Evolutionary conservation across 2,113 vertebrate species (phyloP), one percentile per base, ranked within the genome.

Genomic region (Oreochromis niloticus): DNA sequence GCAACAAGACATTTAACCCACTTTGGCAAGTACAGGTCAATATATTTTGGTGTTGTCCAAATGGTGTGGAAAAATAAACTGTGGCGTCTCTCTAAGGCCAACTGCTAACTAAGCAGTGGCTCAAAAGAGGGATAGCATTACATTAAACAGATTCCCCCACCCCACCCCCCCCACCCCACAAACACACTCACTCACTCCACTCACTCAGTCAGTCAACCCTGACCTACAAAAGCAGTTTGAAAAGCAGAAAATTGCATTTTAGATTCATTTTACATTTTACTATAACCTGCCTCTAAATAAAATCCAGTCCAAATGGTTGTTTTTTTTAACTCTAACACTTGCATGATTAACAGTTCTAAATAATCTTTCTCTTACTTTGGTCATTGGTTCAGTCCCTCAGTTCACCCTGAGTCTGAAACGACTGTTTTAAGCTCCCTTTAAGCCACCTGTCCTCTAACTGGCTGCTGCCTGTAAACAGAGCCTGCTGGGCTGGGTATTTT

Each of bases 391-490:
- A 73, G 39, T 27, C 68, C 24, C 13, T 46, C 22, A 16, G 39
- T 71, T 43, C 39, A 27, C 39, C n/a, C 5, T 0, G n/a, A 46
- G 68, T 27, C 22, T 46, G 68, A 46, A 46, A 46, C 2, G 1
- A 73, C 39, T 4, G n/a, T 43, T 71, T 71, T 71, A 66, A 66
- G 6, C 61, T 73, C 66, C 39, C 39, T 71, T 71, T 71, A 73
- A 73, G 68, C 68, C 68, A 27, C 41, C 68, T 46, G 68, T 46
- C 68, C 46, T 46, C 68, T 73, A 43, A 73, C 22, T 73, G 68
- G 68, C 68, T 46, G 68, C 39, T 27, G 22, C 68, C 22, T 46
- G 22, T 73, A 73, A 73, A 46, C 68, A 1, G 22, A 73, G 68
- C 39, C 68, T 46, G 22, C 22, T 10, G 68, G 68, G 68, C 27